Conservation (phyloP, 2,797 vertebrate species). For the Mus caroli region DNA sequence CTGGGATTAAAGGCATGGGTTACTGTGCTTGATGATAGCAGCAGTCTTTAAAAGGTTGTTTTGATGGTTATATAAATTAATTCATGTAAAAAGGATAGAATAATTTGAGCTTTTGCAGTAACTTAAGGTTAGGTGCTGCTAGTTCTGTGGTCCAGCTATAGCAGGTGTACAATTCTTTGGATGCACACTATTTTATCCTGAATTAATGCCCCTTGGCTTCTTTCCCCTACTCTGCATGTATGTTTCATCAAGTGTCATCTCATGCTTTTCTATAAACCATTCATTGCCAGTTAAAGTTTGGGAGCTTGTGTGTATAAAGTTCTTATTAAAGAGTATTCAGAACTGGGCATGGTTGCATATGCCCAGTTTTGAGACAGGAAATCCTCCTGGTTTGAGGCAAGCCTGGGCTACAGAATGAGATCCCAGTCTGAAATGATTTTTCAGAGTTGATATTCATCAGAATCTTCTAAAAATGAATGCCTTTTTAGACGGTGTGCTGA, state of each 20-base stretch:
- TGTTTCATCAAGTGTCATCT: background rate
- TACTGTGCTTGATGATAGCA: background rate
- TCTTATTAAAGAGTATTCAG: slow-evolving; percentile 35
- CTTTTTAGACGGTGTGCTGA: background rate
- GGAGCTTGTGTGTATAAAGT: background rate
- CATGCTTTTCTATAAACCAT: slow-evolving; percentile 17
- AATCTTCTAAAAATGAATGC: slow-evolving; percentile 38
- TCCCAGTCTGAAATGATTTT: slow-evolving; percentile 3
- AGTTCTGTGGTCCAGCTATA: background rate
- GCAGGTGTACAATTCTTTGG: background rate
- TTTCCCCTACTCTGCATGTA: background rate
- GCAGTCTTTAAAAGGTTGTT: background rate
- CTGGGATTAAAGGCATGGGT: background rate
- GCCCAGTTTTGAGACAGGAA: background rate
- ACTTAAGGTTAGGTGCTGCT: background rate
- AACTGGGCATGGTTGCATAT: background rate
- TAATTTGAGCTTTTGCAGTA: slow-evolving; percentile 15
- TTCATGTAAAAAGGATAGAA: slow-evolving; percentile 8
- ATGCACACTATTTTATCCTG: background rate
- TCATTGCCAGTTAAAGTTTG: slow-evolving; percentile 51
- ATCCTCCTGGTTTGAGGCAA: background rate
- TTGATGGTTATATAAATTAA: slow-evolving; percentile 32
- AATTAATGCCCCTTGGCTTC: background rate
- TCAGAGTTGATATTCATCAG: slow-evolving; percentile 32
- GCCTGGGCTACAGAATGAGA: background rate